Evolutionary conservation across 2,113 vertebrate species (phyloP).

Genomic region (Neomonachus schauinslandi): DNA sequence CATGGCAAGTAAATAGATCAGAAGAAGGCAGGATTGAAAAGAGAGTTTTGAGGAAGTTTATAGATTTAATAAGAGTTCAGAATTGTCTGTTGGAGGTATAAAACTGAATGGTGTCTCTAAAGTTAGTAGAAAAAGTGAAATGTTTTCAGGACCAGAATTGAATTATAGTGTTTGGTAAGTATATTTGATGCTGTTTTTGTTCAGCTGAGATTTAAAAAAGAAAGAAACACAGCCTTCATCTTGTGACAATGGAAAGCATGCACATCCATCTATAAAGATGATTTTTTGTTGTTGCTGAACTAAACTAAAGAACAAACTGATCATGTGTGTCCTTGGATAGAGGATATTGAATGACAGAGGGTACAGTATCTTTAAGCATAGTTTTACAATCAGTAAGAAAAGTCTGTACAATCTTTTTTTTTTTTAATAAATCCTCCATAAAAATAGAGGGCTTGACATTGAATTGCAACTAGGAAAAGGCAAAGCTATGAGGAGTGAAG

Average conservation of each 20-base stretch:
- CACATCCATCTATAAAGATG: slow-evolving; percentile 6
- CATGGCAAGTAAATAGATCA: neutral
- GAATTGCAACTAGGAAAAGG: slow-evolving; percentile 39
- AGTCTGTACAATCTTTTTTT: neutral
- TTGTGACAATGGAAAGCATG: neutral
- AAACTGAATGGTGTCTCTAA: neutral
- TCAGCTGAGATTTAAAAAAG: slow-evolving; percentile 20
- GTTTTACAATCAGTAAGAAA: slow-evolving; percentile 32
- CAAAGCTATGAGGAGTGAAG: neutral
- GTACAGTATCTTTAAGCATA: neutral
- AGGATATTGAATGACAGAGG: neutral
- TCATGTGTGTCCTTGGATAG: slow-evolving; percentile 9
- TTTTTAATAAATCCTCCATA: neutral
- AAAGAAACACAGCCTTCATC: slow-evolving; percentile 24
- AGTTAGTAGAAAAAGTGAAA: slow-evolving; percentile 52
- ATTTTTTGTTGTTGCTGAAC: slow-evolving; percentile 13
- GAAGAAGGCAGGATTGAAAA: neutral
- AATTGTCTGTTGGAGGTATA: slow-evolving; percentile 16
- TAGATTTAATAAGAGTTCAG: neutral
- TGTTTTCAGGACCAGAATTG: slow-evolving; percentile 13
- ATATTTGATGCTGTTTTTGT: slow-evolving; percentile 19
- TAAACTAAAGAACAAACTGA: slow-evolving; percentile 34
- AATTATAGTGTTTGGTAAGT: slow-evolving; percentile 10
- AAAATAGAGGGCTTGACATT: neutral
- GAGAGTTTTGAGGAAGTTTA: neutral